Base-by-base conservation (phyloP, 2,797 vertebrate species). In the Rhinatrema bivittatum region DNA sequence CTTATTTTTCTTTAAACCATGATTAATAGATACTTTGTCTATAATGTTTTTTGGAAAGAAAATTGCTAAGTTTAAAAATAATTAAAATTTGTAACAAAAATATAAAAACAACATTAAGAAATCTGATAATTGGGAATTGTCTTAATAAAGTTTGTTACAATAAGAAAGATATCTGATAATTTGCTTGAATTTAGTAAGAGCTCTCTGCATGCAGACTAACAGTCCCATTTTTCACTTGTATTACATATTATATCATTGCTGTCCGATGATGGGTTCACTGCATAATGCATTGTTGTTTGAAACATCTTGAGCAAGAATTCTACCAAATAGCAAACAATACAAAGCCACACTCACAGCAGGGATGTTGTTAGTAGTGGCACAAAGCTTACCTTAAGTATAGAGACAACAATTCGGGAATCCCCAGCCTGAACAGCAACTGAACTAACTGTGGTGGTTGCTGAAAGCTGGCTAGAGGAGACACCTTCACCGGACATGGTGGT, bases 341-440 rank as follows among this genome's bases (percentile, higher is more conserved):
- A n/a, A n/a, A n/a, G n/a, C n/a, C n/a, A 12, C 11, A 20, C 24
- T 20, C 9, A 4, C 7, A n/a, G n/a, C n/a, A n/a, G n/a, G n/a
- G n/a, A n/a, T n/a, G n/a, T n/a, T n/a, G n/a, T n/a, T n/a, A n/a
- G n/a, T n/a, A n/a, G n/a, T n/a, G n/a, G n/a, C n/a, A 16, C 14
- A 15, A 9, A 15, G n/a, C 67, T 74, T 84, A 95, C 94, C 92
- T 90, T 87, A 3, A 97, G 69, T 15, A 96, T 65, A 13, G 90
- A 84, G 46, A 93, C 68, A 5, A 90, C 60, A 5, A 94, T 74
- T 44, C 78, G 87, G 20, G 87, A 85, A 20, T 75, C 77, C 26
- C 92, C 90, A 2, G 90, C 85, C 60, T 94, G 89, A 48, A 97
- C 72, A 20, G 86, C 88, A 4, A 97, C 85, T 0, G 91, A 91